Evolutionary conservation across 2,113 vertebrate genomes (phyloP).

Genomic region (crab-eating macaque (Macaca fascicularis)): DNA sequence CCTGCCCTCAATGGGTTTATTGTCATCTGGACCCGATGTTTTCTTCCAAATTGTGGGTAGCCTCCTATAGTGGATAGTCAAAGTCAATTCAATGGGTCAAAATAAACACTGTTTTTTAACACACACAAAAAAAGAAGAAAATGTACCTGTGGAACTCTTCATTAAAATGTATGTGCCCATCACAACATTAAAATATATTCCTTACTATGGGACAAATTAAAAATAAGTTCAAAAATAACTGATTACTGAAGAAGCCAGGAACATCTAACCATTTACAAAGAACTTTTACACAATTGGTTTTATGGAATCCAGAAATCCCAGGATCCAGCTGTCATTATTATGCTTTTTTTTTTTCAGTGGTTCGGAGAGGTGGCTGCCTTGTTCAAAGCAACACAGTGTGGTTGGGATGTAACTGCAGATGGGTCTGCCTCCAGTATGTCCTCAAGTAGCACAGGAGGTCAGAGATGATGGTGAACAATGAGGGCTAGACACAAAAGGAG

Average conservation of each 20-base stretch:
- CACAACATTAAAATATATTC: background rate
- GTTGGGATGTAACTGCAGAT: too few relatives aligned
- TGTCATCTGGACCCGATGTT: too few relatives aligned
- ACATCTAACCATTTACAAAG: background rate
- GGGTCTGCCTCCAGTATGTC: background rate
- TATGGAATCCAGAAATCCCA: background rate
- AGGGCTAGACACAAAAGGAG: background rate
- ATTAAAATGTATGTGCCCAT: background rate
- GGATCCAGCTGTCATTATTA: background rate
- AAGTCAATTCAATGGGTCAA: background rate
- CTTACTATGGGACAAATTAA: background rate
- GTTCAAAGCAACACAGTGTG: background rate
- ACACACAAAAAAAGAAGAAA: background rate
- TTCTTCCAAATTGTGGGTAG: background rate
- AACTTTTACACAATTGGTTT: background rate
- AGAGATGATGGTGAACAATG: background rate
- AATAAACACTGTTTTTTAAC: background rate
- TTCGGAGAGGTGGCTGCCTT: background rate
- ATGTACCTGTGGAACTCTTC: background rate
- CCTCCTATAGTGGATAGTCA: background rate
- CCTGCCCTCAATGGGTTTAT: background rate
- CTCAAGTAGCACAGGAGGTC: background rate
- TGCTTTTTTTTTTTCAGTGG: background rate
- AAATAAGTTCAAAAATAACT: background rate
- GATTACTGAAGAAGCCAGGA: background rate